Evolutionary conservation across 92 coral and sea anemone species (phyloP).

Genomic region (Zoanthus solanderi): DNA sequence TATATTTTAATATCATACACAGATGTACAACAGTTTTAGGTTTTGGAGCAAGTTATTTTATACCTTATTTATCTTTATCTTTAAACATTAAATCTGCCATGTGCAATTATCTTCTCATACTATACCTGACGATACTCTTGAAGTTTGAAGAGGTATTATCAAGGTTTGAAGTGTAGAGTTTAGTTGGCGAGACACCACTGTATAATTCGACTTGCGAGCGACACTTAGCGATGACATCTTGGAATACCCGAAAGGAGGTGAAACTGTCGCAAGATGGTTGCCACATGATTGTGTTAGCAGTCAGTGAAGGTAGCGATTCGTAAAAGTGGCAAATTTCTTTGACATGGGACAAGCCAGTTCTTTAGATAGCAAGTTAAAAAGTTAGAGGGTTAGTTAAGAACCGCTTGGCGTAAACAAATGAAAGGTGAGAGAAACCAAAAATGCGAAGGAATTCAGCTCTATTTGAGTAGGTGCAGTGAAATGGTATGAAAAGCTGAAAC

Average conservation of each 20-base stretch:
- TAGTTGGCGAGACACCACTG: constrained; percentile 34
- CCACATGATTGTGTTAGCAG: constrained; percentile 13
- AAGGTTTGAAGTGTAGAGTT: constrained; percentile 42
- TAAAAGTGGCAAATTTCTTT: constrained; percentile 77
- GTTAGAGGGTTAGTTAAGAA: constrained; percentile 1
- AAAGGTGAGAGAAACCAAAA: neutral
- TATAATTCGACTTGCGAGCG: constrained; percentile 16
- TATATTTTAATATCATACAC: too few species aligned
- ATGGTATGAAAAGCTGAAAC: too few species aligned
- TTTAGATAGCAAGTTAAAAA: constrained; percentile 54
- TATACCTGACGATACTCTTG: constrained; percentile 59
- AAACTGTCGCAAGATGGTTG: constrained; percentile 34
- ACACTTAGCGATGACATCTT: constrained; percentile 21
- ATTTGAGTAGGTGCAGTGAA: neutral
- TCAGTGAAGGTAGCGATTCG: constrained; percentile 63
- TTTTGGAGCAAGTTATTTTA: neutral
- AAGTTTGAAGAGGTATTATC: constrained; percentile 42
- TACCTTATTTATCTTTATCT: neutral
- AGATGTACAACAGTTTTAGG: too few species aligned
- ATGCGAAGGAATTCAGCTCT: neutral
- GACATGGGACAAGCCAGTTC: constrained; percentile 76
- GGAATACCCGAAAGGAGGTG: constrained; percentile 23
- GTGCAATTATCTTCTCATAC: constrained; percentile 14
- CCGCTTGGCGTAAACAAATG: too few species aligned
- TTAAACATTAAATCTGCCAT: neutral